phyloP scores from a whole-genome alignment of 2,888 invertebrate genomes.

The Drosophila phalerata region DNA sequence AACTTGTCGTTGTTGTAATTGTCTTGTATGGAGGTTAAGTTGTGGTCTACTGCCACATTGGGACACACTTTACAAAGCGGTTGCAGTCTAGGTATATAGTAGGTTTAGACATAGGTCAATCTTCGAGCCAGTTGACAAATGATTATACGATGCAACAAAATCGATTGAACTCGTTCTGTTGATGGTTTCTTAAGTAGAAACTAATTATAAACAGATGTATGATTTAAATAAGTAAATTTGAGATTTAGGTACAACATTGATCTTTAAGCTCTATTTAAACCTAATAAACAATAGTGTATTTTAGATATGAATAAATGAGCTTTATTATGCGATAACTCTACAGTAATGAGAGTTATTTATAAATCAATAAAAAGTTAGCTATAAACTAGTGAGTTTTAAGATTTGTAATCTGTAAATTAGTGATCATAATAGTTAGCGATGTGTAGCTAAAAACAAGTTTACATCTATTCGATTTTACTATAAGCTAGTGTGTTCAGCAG shows the following conservation, averaged over 20 bases:
- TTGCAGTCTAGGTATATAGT: conserved; percentile 17
- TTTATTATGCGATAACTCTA: not conserved
- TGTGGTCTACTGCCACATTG: conserved; percentile 66
- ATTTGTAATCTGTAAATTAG: not conserved
- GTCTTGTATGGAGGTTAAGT: conserved; percentile 73
- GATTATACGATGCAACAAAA: too few relatives aligned
- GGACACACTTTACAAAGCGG: conserved; percentile 60
- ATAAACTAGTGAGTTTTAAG: not conserved
- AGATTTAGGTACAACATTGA: not conserved
- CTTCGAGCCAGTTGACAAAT: conserved; percentile 3
- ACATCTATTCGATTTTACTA: not conserved
- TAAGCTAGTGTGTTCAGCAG: not conserved
- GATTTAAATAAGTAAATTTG: not conserved
- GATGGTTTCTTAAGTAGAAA: conserved; percentile 2
- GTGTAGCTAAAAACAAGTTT: not conserved
- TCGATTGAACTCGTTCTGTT: conserved; percentile 1
- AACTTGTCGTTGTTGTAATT: conserved; percentile 54
- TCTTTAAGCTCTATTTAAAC: not conserved
- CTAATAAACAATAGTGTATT: not conserved
- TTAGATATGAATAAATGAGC: not conserved
- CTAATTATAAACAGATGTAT: not conserved
- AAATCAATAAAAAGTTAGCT: not conserved
- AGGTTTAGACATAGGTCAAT: conserved; percentile 1
- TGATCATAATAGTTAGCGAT: not conserved
- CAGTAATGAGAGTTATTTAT: not conserved